phyloP scores from a whole-genome alignment of 2,888 invertebrate genomes.

The Drosophila helvetica region DNA sequence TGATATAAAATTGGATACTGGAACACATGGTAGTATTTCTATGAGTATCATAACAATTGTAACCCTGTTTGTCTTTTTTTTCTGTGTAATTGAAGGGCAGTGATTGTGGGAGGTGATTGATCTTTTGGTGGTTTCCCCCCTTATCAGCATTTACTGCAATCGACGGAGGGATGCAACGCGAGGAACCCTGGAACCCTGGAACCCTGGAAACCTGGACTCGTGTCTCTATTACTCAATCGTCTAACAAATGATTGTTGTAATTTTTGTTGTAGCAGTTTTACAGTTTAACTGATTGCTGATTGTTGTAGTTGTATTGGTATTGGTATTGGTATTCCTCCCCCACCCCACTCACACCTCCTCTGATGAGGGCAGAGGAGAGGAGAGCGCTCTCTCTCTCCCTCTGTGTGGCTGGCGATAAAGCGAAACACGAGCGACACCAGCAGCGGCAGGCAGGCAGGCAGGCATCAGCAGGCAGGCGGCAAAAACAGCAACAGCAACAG shows the following conservation, averaged over 20 bases:
- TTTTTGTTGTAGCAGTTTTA: conserved; percentile 14
- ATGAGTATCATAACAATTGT: no score
- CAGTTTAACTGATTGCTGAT: conserved; percentile 27
- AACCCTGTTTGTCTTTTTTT: neutral
- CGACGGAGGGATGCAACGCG: no score
- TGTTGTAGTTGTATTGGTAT: conserved; percentile 54
- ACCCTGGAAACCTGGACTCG: conserved; percentile 27
- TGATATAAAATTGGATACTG: no score
- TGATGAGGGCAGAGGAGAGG: neutral
- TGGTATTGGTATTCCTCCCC: conserved; percentile 26
- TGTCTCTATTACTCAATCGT: conserved; percentile 69
- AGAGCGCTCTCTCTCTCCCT: no score
- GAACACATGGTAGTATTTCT: no score
- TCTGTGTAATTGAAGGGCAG: conserved; percentile 5
- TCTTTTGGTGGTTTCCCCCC: neutral
- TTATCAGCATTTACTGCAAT: neutral
- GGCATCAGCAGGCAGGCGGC: conserved; percentile 34
- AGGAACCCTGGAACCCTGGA: neutral
- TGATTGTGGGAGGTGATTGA: neutral
- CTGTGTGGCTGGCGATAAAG: conserved; percentile 51
- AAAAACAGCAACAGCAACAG: conserved; percentile 15
- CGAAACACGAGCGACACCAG: conserved; percentile 49
- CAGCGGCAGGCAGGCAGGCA: conserved; percentile 16
- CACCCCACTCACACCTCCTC: no score
- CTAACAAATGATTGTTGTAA: conserved; percentile 62